A percentile compares a stretch with the other conserved stretches of the same genome.
Evolutionary conservation across 2,113 vertebrate genomes (phyloP).

Genomic region (Capreolus pygargus): DNA sequence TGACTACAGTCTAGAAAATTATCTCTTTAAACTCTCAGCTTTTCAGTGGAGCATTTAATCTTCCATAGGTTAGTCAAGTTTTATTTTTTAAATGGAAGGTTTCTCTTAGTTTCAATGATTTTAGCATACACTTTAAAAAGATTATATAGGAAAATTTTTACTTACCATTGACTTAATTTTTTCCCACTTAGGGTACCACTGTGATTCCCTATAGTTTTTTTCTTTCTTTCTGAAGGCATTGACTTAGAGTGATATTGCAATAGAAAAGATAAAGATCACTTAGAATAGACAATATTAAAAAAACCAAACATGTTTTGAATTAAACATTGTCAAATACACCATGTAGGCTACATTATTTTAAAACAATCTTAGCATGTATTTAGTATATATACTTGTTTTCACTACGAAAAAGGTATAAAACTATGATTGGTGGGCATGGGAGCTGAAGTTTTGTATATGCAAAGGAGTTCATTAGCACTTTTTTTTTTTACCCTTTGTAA

Average conservation of each 20-base stretch:
- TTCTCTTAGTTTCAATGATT: slow-evolving; percentile 8
- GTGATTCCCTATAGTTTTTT: background rate
- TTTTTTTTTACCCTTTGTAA: background rate
- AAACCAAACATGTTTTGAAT: background rate
- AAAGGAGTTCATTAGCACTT: background rate
- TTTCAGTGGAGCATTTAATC: background rate
- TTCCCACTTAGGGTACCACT: background rate
- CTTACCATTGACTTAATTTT: background rate
- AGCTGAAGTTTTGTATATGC: background rate
- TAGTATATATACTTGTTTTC: background rate
- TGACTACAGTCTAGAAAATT: background rate
- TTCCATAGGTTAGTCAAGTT: background rate
- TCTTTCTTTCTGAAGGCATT: background rate
- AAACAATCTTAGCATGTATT: background rate
- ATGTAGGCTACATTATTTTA: background rate
- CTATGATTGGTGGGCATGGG: background rate
- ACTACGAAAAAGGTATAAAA: background rate
- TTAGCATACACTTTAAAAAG: background rate
- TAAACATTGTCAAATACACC: background rate
- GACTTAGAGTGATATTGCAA: background rate
- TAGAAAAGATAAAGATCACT: background rate
- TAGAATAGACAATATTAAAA: background rate
- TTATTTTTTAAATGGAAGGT: background rate
- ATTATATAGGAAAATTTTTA: background rate
- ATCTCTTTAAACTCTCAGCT: background rate